A percentile compares a stretch with the other conserved stretches of the same genome.
Conservation (phyloP, 2,113 vertebrate species). For the Oryzias curvinotus region DNA sequence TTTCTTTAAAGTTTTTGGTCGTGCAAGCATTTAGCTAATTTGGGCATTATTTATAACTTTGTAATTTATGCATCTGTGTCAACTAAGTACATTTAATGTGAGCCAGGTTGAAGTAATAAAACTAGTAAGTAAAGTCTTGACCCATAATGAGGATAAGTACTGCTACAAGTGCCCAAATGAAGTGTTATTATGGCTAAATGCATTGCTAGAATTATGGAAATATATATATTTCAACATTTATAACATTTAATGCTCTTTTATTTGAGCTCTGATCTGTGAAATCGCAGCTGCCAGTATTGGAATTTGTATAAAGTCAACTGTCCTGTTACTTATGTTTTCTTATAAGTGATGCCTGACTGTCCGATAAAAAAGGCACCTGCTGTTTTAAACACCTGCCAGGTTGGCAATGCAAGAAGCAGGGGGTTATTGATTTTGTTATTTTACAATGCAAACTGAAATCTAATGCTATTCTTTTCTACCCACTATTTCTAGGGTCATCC, state of each 20-base stretch:
- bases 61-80: neutral
- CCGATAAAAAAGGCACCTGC: slow-evolving; percentile 12
- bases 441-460: slow-evolving; percentile 9
- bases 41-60: neutral
- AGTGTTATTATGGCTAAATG: neutral
- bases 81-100: neutral
- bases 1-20: too few relatives aligned
- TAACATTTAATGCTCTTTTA: too few relatives aligned
- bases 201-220: neutral
- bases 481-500: neutral
- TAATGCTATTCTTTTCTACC: slow-evolving; percentile 6
- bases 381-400: neutral
- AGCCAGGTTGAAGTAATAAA: neutral
- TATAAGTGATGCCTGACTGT: slow-evolving; percentile 3
- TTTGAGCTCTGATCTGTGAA: neutral
- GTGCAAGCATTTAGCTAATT: neutral
- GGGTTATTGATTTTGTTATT: slow-evolving; percentile 23
- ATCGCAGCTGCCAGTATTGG: neutral
- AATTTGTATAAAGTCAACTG: slow-evolving; percentile 3
- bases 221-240: too few relatives aligned
- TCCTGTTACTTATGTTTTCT: neutral
- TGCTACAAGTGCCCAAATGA: neutral
- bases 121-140: neutral
- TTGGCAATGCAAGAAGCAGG: neutral
- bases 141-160: neutral